phyloP scores from a whole-genome alignment of 1,140 invertebrate species.

The Drosophila nebulosa region DNA sequence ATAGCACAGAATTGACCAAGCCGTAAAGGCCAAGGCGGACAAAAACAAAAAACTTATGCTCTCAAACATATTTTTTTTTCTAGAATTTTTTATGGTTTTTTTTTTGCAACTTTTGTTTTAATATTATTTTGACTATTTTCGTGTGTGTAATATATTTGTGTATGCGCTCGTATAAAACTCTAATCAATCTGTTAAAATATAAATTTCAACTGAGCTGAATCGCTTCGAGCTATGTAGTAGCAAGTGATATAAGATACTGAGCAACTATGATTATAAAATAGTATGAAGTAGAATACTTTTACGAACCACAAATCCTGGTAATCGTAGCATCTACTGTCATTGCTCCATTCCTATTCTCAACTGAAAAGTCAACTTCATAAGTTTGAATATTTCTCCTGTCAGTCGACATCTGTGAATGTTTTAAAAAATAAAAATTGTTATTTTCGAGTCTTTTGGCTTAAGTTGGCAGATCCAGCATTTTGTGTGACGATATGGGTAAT shows the following conservation, averaged over 20 bases:
- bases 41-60: conserved; percentile 57
- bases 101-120: conserved; percentile 23
- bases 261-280: not conserved
- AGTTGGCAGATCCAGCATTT: no score
- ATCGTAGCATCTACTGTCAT: no score
- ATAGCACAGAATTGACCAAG: conserved; percentile 51
- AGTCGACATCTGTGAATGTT: no score
- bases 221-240: not conserved
- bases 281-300: no score
- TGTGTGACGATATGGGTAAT: no score
- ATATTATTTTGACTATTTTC: not conserved
- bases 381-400: no score
- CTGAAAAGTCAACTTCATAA: no score
- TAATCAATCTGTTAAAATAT: not conserved
- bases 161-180: not conserved
- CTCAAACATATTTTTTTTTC: conserved; percentile 46
- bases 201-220: not conserved
- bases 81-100: not conserved
- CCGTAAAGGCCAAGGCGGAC: conserved; percentile 37
- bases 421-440: no score
- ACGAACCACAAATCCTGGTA: no score
- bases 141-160: conserved; percentile 6
- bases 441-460: no score
- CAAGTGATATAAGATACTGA: not conserved
- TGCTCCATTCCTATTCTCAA: no score